Evolutionary conservation across 2,888 invertebrate species (phyloP).

Genomic region (Dicranocentrus wangi): DNA sequence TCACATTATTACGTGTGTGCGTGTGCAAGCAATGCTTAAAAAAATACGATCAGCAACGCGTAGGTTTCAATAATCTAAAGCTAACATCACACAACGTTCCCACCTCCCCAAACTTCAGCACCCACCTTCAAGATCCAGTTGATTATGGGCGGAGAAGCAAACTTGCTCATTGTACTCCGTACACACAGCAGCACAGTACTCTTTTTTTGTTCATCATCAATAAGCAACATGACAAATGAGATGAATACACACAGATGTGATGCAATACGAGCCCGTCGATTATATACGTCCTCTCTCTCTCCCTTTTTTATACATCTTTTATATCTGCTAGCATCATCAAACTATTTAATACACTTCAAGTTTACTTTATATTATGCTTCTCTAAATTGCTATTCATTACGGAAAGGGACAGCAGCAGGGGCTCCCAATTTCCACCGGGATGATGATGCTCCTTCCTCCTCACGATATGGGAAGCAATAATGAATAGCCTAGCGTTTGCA

Average conservation of each 20-base stretch:
- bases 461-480: too few species aligned
- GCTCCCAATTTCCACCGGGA: background rate
- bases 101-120: background rate
- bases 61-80: too few species aligned
- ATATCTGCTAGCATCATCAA: background rate
- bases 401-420: slow-evolving; percentile 6
- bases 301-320: background rate
- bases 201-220: background rate
- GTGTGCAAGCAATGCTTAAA: too few species aligned
- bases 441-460: too few species aligned
- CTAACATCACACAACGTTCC: background rate
- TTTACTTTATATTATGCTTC: too few species aligned
- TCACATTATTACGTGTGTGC: too few species aligned
- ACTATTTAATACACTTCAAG: slow-evolving; percentile 8
- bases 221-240: slow-evolving; percentile 22
- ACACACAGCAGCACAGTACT: too few species aligned
- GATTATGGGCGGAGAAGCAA: slow-evolving; percentile 24
- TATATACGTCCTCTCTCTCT: background rate
- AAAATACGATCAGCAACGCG: too few species aligned
- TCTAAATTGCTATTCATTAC: slow-evolving; percentile 27
- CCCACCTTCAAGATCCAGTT: background rate
- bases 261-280: slow-evolving; percentile 32
- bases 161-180: slow-evolving; percentile 24
- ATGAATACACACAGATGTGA: slow-evolving; percentile 14
- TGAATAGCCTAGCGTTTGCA: too few species aligned